phyloP scores from a whole-genome alignment of 1,140 invertebrate species.

The Penaeus indicus region DNA sequence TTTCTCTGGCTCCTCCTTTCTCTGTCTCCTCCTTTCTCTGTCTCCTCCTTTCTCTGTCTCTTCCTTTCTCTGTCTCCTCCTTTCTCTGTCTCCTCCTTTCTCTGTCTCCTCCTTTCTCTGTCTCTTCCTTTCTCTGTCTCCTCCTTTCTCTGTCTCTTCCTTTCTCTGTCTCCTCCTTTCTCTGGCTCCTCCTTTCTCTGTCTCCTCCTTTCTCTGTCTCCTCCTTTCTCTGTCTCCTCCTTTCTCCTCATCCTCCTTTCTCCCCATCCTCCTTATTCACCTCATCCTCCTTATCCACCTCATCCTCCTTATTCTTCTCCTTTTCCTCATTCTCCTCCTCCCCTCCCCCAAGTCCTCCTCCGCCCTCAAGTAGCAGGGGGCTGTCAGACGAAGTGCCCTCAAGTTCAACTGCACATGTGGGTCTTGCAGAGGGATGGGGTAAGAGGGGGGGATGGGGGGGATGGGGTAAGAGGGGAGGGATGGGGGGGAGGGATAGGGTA shows the following conservation, averaged over 20 bases:
- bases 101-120: too few species aligned
- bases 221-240: neutral
- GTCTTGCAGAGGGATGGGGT: neutral
- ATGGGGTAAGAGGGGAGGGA: too few species aligned
- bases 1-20: conserved; percentile 12
- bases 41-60: too few species aligned
- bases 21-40: neutral
- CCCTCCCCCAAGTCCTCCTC: neutral
- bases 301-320: neutral
- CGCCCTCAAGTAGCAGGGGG: neutral
- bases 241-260: neutral
- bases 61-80: neutral
- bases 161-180: neutral
- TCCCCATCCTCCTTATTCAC: neutral
- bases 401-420: conserved; percentile 19
- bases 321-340: neutral
- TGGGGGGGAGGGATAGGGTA: too few species aligned
- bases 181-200: neutral
- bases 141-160: neutral
- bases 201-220: neutral
- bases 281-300: too few species aligned
- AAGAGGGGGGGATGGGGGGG: neutral
- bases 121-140: neutral
- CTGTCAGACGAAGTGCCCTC: neutral
- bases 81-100: neutral